Percentiles rank a stretch among this genome's conserved stretches.
Conservation (phyloP, 2,113 vertebrate genomes). For the Cyrtonyx montezumae region DNA sequence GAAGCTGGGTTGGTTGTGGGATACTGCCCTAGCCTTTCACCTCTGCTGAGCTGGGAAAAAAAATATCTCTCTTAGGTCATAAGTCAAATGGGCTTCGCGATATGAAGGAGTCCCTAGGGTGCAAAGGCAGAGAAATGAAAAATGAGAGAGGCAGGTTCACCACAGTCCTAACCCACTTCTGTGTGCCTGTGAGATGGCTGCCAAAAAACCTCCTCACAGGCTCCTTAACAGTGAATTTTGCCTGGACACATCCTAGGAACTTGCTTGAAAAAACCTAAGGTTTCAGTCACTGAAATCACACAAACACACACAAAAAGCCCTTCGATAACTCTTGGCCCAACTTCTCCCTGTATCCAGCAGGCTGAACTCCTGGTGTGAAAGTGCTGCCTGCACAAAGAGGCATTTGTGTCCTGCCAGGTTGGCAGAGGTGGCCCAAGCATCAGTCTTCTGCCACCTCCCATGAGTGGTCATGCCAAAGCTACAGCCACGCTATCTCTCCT, state of each 20-base stretch:
- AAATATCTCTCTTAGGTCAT: not conserved
- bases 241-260: not conserved
- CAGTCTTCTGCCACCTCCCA: not conserved
- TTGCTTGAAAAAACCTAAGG: not conserved
- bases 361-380: not conserved
- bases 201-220: not conserved
- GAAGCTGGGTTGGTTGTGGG: not conserved
- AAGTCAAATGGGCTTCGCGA: slow-evolving; percentile 23
- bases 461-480: not conserved
- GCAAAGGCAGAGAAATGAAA: not conserved
- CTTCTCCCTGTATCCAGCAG: not conserved
- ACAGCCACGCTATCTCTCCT: not conserved
- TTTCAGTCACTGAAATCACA: not conserved
- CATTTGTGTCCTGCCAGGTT: rapidly evolving
- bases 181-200: not conserved
- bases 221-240: not conserved
- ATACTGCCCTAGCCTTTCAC: slow-evolving; percentile 33
- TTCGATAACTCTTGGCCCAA: not conserved
- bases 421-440: not conserved
- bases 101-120: slow-evolving; percentile 35
- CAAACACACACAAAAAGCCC: not conserved
- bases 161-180: slow-evolving; percentile 18
- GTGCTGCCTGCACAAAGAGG: not conserved
- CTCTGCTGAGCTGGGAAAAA: not conserved
- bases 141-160: not conserved